phyloP scores from a whole-genome alignment of 2,888 invertebrate species.

The Philaethria dido region DNA sequence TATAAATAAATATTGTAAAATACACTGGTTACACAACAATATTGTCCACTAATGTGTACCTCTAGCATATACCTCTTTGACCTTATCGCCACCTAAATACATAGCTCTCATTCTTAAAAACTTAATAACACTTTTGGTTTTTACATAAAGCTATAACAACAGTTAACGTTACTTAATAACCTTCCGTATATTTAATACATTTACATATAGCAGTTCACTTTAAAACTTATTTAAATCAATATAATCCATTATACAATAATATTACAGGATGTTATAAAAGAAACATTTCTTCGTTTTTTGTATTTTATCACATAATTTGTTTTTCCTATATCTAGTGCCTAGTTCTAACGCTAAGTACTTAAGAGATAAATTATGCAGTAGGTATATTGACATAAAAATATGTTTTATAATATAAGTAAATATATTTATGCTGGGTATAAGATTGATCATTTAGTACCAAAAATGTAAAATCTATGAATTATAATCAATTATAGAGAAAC shows the following conservation, averaged over 20 bases:
- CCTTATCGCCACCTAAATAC: conserved; percentile 25
- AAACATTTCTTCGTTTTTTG: conserved; percentile 57
- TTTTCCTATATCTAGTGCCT: conserved; percentile 56
- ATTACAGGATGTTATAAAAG: conserved; percentile 63
- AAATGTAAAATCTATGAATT: conserved; percentile 26
- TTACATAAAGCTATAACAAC: conserved; percentile 81
- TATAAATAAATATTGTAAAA: not conserved
- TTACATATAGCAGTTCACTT: conserved; percentile 41
- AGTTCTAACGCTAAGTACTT: conserved; percentile 59
- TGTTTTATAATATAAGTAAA: conserved; percentile 40
- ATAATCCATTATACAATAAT: conserved; percentile 37
- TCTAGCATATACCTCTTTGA: conserved; percentile 13
- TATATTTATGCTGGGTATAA: conserved; percentile 36
- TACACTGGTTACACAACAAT: not conserved
- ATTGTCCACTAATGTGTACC: not conserved
- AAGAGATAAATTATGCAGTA: conserved; percentile 77
- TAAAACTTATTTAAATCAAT: conserved; percentile 44
- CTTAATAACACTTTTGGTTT: conserved; percentile 82
- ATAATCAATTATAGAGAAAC: conserved; percentile 10
- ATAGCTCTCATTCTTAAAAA: conserved; percentile 62
- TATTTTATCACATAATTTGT: conserved; percentile 72
- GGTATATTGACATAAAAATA: conserved; percentile 72
- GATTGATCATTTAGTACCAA: conserved; percentile 30
- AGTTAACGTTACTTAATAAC: conserved; percentile 74
- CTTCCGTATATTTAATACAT: conserved; percentile 64